Base-by-base conservation (phyloP, 2,888 invertebrate species). In the Sphinx pinastri region DNA sequence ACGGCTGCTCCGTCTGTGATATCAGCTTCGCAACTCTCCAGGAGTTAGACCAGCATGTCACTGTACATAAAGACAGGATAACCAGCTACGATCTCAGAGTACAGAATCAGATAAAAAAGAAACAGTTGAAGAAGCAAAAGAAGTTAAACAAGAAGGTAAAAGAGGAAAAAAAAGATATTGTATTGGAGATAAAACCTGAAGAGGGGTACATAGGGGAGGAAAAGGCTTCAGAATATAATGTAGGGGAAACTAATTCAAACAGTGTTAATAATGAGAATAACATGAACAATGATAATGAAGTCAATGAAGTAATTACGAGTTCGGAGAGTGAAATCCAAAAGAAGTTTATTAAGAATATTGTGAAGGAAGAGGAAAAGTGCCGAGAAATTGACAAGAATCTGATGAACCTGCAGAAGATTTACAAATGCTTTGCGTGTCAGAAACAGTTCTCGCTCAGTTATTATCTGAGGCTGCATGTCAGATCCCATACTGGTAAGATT, bases 361-460 rank as follows among this genome's bases (percentile, higher is more conserved):
- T 63, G 16, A 63, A 63, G 19, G 63, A 63, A n/a, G 63, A 63
- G 12, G 63, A 63, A 13, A 63, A 63, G 13, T 49, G 63, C 12
- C 19, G 63, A 47, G 63, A 63, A 3, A 7, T 49, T 19, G 63
- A 63, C 13, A 63, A 19, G 63, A 19, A 47, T 8, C 19, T 49
- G 19, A 6, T 47, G 12, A 60, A 90, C 72, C 78, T 92, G 75
- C 85, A 90, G 75, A 91, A 90, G 75, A 90, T 93, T 16, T 94
- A 91, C 60, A 93, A 93, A 77, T 94, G 93, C 74, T 93, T 90
- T 75, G 92, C 89, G 0, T 94, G 93, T 73, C 84, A 88, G 52
- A 94, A 93, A 67, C 90, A 92, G 70, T 94, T 94, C 67, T 84
- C 88, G 0, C 75, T 94, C 25, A 92, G 93, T 73, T 94, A 94